These are phyloP conservation scores for Piscicola geometra DNA, from an alignment of 2,888 invertebrate species.

Conservation along the genomic window DNA sequence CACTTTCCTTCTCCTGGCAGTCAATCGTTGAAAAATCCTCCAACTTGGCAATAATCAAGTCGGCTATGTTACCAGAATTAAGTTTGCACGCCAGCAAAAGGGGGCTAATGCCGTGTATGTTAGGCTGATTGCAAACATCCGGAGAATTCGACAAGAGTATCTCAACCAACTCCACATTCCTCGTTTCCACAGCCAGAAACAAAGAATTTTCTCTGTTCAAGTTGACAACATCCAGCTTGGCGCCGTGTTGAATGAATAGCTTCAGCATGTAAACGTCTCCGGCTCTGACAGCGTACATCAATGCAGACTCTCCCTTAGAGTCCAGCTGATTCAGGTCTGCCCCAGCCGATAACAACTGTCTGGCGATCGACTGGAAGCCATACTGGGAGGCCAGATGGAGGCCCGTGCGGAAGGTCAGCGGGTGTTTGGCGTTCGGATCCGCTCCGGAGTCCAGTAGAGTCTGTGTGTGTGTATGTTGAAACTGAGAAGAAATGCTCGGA, in stretches of 20 bases:
- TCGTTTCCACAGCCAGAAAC: neutral
- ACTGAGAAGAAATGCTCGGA: too few species aligned
- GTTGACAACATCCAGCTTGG: neutral
- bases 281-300: conserved; percentile 2
- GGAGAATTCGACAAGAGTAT: neutral
- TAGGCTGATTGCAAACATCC: neutral
- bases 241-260: neutral
- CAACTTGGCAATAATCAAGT: neutral
- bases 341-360: neutral
- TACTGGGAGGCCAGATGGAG: neutral
- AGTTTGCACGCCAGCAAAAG: conserved; percentile 4
- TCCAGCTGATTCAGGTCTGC: neutral
- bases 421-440: conserved; percentile 6
- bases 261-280: neutral
- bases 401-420: neutral
- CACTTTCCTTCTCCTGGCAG: neutral
- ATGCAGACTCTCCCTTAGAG: neutral
- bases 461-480: too few species aligned
- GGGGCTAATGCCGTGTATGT: neutral
- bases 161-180: neutral
- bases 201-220: neutral
- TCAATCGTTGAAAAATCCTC: conserved; percentile 5
- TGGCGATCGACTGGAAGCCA: neutral
- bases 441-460: conserved; percentile 5
- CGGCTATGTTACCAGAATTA: neutral